Evolutionary conservation across 2,888 invertebrate genomes (phyloP).

Genomic region (Seira musarum): DNA sequence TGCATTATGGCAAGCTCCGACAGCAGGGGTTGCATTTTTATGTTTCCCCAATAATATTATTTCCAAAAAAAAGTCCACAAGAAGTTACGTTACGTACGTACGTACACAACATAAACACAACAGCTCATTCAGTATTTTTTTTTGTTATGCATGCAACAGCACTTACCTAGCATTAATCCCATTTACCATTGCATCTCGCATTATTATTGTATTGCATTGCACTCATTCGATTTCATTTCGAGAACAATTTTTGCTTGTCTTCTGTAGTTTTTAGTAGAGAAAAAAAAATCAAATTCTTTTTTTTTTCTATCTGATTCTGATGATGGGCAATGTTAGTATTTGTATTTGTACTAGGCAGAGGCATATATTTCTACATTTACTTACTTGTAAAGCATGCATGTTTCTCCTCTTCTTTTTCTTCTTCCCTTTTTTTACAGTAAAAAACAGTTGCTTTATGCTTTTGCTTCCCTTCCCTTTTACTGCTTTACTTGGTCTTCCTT

Average conservation of each 20-base stretch:
- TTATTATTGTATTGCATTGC: not conserved
- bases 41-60: slow-evolving; percentile 4
- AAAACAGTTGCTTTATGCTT: slow-evolving; percentile 51
- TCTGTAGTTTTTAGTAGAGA: not conserved
- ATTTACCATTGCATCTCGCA: slow-evolving; percentile 12
- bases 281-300: not conserved
- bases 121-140: slow-evolving; percentile 8
- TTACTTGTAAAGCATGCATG: slow-evolving; percentile 8
- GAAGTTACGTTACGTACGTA: no score
- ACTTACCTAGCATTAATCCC: not conserved
- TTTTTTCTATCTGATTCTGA: not conserved
- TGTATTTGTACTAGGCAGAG: no score
- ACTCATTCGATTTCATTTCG: slow-evolving; percentile 55
- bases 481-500: not conserved
- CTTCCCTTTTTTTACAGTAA: slow-evolving; percentile 13
- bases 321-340: slow-evolving; percentile 7
- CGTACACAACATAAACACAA: not conserved
- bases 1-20: not conserved
- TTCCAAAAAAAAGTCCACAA: not conserved
- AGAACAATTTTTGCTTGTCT: slow-evolving; percentile 24
- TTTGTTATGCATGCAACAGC: not conserved
- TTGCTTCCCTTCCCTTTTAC: not conserved
- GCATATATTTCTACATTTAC: not conserved
- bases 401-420: not conserved
- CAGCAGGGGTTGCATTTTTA: slow-evolving; percentile 54